Base-by-base conservation (phyloP, 2,797 vertebrate species). In the Tokudaia muenninki region DNA sequence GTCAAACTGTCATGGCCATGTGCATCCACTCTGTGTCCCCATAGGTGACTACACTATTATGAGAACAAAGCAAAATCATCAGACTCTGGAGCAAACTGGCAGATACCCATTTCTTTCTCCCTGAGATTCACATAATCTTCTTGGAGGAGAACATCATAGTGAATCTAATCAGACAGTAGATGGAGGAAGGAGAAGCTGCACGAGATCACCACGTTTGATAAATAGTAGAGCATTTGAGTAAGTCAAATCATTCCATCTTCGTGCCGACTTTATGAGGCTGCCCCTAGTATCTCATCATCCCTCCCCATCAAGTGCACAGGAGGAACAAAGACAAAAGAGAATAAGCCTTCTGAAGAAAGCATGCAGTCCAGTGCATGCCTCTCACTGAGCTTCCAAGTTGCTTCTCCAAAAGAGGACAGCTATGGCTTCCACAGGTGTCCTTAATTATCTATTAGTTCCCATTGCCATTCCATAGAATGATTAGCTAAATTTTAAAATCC, bases 61-160 rank as follows among this genome's bases (percentile, higher is more conserved):
- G 17, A 95, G 89, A 94, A 80, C 29, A 80, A 91, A 95, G 67
- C 16, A 84, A 87, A 87, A 50, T 6, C 37, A 21, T 63, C 74
- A 88, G 80, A 70, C 50, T 72, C 41, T 47, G 61, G 31, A 63
- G 24, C 7, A 26, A 75, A 75, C 63, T 79, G 75, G 47, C 37
- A 77, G 50, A 63, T 37, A 91, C 19, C 74, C 44, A 78, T 72
- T 84, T 87, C 52, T 41, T 87, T 90, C 52, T 41, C 92, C n/a
- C 0, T 37, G 67, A 26, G 41, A 87, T 80, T 31, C 44, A 92
- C 41, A 31, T 21, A 84, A 87, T 67, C n/a, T 44, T 92, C 70
- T 55, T 63, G 63, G 75, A 87, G 4, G 19, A 92, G 94, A 78
- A 75, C 4, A n/a, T 77, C 50, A 57, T 6, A 74, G 37, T 75